These are phyloP conservation scores for Drepana falcataria DNA, from an alignment of 2,888 invertebrate genomes.

Conservation along the genomic window DNA sequence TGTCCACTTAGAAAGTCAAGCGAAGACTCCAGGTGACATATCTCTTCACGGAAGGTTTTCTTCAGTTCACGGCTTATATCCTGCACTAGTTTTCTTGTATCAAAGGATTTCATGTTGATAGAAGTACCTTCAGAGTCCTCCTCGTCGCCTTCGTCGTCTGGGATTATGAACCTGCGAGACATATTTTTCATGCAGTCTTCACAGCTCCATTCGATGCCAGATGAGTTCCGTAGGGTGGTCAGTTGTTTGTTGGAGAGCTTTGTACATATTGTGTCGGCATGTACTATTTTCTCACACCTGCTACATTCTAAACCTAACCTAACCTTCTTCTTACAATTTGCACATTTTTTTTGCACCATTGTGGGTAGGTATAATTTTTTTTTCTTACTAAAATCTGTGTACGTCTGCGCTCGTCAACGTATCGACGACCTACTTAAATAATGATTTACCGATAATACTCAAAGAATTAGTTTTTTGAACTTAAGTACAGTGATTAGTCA, in stretches of 20 bases:
- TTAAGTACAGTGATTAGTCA: too few species aligned
- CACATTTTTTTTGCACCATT: too few species aligned
- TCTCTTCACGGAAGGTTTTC: constrained; percentile 17
- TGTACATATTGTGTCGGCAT: constrained; percentile 11
- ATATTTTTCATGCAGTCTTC: constrained; percentile 13
- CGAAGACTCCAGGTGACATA: constrained; percentile 7
- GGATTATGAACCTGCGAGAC: constrained; percentile 15
- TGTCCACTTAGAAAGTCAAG: not conserved
- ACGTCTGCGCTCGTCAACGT: too few species aligned
- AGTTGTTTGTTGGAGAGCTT: constrained; percentile 3
- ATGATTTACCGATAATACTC: too few species aligned
- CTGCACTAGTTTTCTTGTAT: not conserved
- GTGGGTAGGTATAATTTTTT: too few species aligned
- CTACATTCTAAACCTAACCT: constrained; percentile 4
- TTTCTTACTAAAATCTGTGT: too few species aligned
- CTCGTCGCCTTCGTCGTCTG: constrained; percentile 14
- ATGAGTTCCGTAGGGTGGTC: constrained; percentile 3
- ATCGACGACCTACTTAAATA: too few species aligned
- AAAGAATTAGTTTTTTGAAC: too few species aligned
- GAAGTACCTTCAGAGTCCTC: constrained; percentile 3
- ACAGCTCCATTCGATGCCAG: constrained; percentile 13
- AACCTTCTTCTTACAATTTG: not conserved
- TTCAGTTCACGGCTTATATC: constrained; percentile 12
- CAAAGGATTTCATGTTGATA: constrained; percentile 6
- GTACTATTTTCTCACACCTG: constrained; percentile 10